Evolutionary conservation across 2,797 vertebrate genomes (phyloP), one percentile per base, ranked within the genome.

Genomic region (Crax fasciolata): DNA sequence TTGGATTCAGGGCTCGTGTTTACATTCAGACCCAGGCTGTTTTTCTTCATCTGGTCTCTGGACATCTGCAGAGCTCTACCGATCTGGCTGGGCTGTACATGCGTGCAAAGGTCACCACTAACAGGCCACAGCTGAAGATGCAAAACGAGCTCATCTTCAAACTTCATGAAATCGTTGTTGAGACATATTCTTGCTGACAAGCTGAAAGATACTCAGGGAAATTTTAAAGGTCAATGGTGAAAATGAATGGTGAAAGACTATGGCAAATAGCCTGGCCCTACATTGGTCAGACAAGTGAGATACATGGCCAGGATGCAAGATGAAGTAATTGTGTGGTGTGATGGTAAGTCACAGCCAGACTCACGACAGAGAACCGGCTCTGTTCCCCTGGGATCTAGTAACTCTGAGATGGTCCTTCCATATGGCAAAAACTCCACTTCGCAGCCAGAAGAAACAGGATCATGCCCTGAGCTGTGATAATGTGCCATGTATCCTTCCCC

Each of bases 401-500:
- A 79, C 35, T 76, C 59, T 32, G 48, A 72, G 59, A 95, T 52
- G 63, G 77, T 38, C 87, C 84, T 90, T 89, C 92, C 91, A 93
- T 8, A 93, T 67, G 91, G 79, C 44, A 70, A 66, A 90, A 70
- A 13, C 58, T 84, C 57, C 28, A 43, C 49, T 49, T 5, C 43
- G 46, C 43, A 15, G 51, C 14, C 59, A 59, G 63, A 70, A 74
- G 67, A 89, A 90, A 75, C 49, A 92, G 78, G 58, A 91, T 84
- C 83, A 81, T 57, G 0, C 80, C 91, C 90, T 86, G 55, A 62
- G 55, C 43, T 85, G 57, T 23, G 66, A 46, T 90, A 71, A 62
- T 82, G 67, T 67, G 88, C 74, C 63, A 76, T 12, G 7, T 28
- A 78, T 84, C 83, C 80, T 84, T 70, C 52, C 73, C 25, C 30